Percentiles rank a stretch among this genome's conserved stretches.
Evolutionary conservation across 2,113 vertebrate species (phyloP).

Genomic region (Panthera leo): DNA sequence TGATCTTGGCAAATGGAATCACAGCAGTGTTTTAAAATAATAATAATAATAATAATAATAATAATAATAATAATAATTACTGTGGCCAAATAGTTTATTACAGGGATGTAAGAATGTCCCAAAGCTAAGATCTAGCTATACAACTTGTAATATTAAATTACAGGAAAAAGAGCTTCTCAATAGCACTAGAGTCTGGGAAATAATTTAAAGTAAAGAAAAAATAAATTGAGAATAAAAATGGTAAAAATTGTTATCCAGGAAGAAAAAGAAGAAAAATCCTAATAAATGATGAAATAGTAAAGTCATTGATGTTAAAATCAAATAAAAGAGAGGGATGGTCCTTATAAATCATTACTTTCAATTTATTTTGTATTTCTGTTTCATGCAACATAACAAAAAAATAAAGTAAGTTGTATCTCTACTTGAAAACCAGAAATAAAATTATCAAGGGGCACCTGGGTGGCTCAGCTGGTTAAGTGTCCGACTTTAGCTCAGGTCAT

Average conservation of each 20-base stretch:
- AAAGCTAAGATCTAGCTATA: neutral
- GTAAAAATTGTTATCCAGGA: neutral
- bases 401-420: neutral
- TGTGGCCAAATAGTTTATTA: neutral
- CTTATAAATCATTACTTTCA: neutral
- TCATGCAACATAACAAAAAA: neutral
- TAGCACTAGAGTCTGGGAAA: neutral
- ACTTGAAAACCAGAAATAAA: conserved; percentile 15
- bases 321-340: neutral
- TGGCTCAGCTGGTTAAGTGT: too few species aligned
- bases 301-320: neutral
- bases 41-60: neutral
- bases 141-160: neutral
- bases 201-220: conserved; percentile 15
- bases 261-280: neutral
- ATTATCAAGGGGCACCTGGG: neutral
- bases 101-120: neutral
- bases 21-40: neutral
- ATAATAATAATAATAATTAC: neutral
- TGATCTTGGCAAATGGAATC: neutral
- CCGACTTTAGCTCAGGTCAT: too few species aligned
- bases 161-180: neutral
- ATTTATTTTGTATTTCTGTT: conserved; percentile 4
- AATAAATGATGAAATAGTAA: neutral
- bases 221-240: conserved; percentile 1